These are phyloP conservation scores for Neocrepidodera transversa DNA, from an alignment of 2,888 invertebrate species.

Conservation along the genomic window DNA sequence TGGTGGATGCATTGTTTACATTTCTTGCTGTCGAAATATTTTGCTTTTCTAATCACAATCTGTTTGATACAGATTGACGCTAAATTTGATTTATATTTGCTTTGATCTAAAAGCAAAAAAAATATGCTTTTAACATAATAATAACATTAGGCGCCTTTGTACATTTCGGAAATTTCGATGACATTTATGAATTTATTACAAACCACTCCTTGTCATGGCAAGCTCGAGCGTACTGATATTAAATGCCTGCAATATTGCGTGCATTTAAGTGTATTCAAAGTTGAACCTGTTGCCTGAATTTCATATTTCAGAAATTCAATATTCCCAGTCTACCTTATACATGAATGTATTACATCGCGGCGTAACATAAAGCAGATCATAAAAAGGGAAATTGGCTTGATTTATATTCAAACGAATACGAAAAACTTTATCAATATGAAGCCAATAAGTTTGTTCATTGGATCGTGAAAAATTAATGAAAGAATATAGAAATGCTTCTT, in stretches of 20 bases:
- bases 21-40: no score
- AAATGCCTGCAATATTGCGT: constrained; percentile 9
- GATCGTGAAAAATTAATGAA: no score
- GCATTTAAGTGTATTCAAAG: constrained; percentile 11
- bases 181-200: constrained; percentile 8
- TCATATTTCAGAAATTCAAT: constrained; percentile 11
- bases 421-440: background rate
- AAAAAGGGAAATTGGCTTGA: constrained; percentile 1
- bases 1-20: no score
- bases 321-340: constrained; percentile 2
- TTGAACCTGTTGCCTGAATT: constrained; percentile 7
- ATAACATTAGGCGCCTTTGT: background rate
- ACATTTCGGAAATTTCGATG: constrained; percentile 7
- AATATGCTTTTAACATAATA: background rate
- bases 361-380: background rate
- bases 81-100: no score
- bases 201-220: constrained; percentile 7
- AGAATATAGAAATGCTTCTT: no score
- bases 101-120: no score
- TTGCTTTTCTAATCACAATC: no score
- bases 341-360: background rate
- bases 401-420: background rate
- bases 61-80: no score
- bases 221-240: constrained; percentile 1
- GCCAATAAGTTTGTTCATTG: background rate